Evolutionary conservation across 1,140 invertebrate genomes (phyloP).

Genomic region (Drosophila navojoa): DNA sequence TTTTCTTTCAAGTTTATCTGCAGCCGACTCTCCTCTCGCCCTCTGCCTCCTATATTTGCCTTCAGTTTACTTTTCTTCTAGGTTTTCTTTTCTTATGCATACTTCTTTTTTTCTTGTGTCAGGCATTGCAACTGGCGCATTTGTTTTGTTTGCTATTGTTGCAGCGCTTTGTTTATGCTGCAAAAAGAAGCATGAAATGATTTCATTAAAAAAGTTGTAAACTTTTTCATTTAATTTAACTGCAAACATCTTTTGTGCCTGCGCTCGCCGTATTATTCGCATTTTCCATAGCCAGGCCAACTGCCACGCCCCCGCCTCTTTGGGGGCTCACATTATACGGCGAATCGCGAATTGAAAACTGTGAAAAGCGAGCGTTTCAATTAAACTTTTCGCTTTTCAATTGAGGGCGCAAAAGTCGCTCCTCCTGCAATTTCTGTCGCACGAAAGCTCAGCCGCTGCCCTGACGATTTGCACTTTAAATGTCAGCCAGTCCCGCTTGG

Average conservation of each 20-base stretch:
- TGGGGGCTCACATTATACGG: slow-evolving; percentile 19
- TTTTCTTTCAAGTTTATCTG: slow-evolving; percentile 58
- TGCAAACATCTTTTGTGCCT: slow-evolving; percentile 79
- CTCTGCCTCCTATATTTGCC: background rate
- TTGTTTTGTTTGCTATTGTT: slow-evolving; percentile 70
- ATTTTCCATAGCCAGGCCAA: background rate
- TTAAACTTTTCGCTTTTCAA: slow-evolving; percentile 72
- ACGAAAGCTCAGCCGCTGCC: background rate
- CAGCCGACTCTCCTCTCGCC: background rate
- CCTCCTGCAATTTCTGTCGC: background rate
- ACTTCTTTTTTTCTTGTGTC: background rate
- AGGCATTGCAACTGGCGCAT: slow-evolving; percentile 44
- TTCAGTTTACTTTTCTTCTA: background rate
- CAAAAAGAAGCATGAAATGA: slow-evolving; percentile 73
- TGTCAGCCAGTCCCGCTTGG: background rate
- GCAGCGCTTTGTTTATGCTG: slow-evolving; percentile 69
- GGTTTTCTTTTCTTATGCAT: background rate
- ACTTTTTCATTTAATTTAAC: slow-evolving; percentile 83
- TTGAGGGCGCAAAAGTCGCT: slow-evolving; percentile 43
- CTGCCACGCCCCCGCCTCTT: slow-evolving; percentile 5
- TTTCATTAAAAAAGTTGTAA: slow-evolving; percentile 83
- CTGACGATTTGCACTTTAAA: background rate
- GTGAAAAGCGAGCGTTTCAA: slow-evolving; percentile 48
- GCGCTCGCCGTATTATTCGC: slow-evolving; percentile 34
- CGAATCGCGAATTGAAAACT: slow-evolving; percentile 44